Evolutionary conservation across 2,888 invertebrate species (phyloP).

Genomic region (Eilema depressum): DNA sequence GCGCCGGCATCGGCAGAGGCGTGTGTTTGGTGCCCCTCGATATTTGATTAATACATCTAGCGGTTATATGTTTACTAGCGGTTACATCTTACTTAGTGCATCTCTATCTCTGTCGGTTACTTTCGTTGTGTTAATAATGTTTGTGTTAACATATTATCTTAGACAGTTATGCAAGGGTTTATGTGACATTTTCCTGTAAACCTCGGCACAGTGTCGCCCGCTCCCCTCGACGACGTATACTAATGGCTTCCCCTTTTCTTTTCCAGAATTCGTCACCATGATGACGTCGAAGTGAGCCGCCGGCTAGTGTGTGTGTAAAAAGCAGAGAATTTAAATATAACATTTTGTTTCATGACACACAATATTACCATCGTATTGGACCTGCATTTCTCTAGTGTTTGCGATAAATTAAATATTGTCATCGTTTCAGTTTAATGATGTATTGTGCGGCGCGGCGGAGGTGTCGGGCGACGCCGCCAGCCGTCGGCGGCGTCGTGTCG

Average conservation of each 20-base stretch:
- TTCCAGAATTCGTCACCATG: constrained; percentile 99
- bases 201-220: constrained; percentile 24
- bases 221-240: constrained; percentile 21
- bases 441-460: constrained; percentile 61
- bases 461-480: constrained; percentile 41
- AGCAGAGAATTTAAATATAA: constrained; percentile 88
- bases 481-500: constrained; percentile 29
- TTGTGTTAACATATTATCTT: constrained; percentile 67
- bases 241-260: constrained; percentile 64
- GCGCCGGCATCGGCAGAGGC: constrained; percentile 37
- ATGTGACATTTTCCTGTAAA: constrained; percentile 54
- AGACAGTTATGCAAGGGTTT: constrained; percentile 63
- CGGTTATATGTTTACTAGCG: constrained; percentile 71
- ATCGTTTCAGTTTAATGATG: constrained; percentile 84
- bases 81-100: constrained; percentile 76
- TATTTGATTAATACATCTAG: constrained; percentile 62
- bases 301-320: constrained; percentile 88
- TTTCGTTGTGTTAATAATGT: constrained; percentile 68
- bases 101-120: constrained; percentile 75
- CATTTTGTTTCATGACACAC: constrained; percentile 88
- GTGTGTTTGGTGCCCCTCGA: constrained; percentile 51
- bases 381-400: constrained; percentile 88
- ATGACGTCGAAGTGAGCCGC: constrained; percentile 99
- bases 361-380: constrained; percentile 88
- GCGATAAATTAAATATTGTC: constrained; percentile 86